Conservation (phyloP, 1,140 invertebrate species). For the Ctenoplectra terminalis region DNA sequence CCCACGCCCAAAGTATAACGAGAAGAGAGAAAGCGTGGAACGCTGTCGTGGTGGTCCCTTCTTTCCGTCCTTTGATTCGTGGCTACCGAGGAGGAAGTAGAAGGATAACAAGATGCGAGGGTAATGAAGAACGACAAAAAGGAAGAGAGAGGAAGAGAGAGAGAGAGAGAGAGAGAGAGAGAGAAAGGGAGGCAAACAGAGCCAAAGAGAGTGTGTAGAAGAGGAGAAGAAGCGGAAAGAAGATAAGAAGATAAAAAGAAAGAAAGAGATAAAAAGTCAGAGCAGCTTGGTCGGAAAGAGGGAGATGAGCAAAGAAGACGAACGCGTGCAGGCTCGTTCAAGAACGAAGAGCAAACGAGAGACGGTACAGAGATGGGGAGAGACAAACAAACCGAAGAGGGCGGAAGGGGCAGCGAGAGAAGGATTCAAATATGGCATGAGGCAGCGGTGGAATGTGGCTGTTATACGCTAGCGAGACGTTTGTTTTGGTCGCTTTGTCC, state of each 20-base stretch:
- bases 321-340: slow-evolving; percentile 42
- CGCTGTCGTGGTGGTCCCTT: slow-evolving; percentile 20
- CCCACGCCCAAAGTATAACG: slow-evolving; percentile 34
- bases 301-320: slow-evolving; percentile 22
- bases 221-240: not conserved
- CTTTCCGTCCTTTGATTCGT: not conserved
- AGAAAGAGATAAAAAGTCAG: not conserved
- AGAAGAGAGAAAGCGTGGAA: slow-evolving; percentile 8
- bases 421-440: slow-evolving; percentile 71
- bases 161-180: slow-evolving; percentile 10
- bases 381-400: slow-evolving; percentile 12
- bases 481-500: slow-evolving; percentile 64
- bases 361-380: slow-evolving; percentile 11
- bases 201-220: not conserved
- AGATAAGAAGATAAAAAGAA: too few species aligned
- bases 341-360: slow-evolving; percentile 42
- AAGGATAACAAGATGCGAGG: slow-evolving; percentile 12
- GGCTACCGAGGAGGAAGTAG: not conserved
- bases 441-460: slow-evolving; percentile 68
- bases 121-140: slow-evolving; percentile 25
- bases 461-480: slow-evolving; percentile 67
- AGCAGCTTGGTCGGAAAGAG: not conserved
- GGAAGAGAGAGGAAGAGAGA: slow-evolving; percentile 21
- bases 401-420: slow-evolving; percentile 36
- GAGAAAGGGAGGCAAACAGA: not conserved